Evolutionary conservation across 2,113 vertebrate genomes (phyloP).

Genomic region (Cheirogaleus medius): DNA sequence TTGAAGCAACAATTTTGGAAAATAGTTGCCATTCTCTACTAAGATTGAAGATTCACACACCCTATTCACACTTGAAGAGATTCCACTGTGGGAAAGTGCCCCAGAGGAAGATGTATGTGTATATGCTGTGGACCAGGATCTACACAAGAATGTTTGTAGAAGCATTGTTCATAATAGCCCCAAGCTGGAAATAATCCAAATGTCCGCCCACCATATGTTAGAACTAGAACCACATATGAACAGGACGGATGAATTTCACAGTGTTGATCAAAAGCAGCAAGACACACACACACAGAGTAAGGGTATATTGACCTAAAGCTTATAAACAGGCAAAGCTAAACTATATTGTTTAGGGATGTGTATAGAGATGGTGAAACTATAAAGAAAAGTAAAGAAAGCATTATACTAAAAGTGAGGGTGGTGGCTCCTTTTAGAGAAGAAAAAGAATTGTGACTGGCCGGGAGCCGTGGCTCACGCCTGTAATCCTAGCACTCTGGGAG

Average conservation of each 20-base stretch:
- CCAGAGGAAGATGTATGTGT: neutral
- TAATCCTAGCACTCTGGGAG: too few relatives aligned
- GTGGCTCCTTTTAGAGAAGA: neutral
- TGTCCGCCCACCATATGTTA: neutral
- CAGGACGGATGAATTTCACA: neutral
- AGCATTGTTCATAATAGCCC: neutral
- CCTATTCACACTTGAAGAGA: neutral
- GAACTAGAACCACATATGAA: too few relatives aligned
- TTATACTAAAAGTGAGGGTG: neutral
- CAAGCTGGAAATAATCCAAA: neutral
- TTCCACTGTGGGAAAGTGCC: neutral
- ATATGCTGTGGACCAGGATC: neutral
- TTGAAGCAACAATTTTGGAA: neutral
- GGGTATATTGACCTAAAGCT: neutral
- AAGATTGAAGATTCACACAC: neutral
- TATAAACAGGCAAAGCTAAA: neutral
- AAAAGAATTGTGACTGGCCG: neutral
- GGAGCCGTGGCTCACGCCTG: too few relatives aligned
- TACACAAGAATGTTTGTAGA: neutral
- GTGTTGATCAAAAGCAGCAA: neutral
- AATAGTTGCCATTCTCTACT: neutral
- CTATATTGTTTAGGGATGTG: neutral
- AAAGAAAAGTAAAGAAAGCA: neutral
- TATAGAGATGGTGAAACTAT: neutral
- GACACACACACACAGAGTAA: neutral